Conservation (phyloP, 1,140 invertebrate genomes). For the Danaus melanippus region DNA sequence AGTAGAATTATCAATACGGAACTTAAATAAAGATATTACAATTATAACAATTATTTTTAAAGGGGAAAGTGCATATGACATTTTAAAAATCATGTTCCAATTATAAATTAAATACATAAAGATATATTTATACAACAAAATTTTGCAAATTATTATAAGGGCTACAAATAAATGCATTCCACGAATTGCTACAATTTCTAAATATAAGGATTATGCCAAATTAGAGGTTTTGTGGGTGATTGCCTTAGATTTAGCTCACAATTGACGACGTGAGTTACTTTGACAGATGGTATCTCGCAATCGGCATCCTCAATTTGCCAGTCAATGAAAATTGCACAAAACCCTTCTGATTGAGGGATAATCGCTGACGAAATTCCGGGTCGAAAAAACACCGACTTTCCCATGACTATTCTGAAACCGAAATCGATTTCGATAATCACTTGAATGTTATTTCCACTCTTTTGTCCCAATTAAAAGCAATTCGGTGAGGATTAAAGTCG, state of each 20-base stretch:
- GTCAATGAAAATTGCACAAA: conserved; percentile 67
- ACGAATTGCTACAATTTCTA: no score
- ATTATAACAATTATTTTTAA: no score
- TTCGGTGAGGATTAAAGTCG: conserved; percentile 54
- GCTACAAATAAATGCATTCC: no score
- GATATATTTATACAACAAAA: no score
- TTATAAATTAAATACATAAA: no score
- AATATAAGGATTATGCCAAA: no score
- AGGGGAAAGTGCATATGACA: no score
- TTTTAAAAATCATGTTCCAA: no score
- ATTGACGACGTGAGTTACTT: conserved; percentile 18
- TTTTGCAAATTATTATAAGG: no score
- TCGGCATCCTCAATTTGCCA: conserved; percentile 51
- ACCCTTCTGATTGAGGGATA: conserved; percentile 56
- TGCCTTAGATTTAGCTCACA: conserved; percentile 15
- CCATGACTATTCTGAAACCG: conserved; percentile 60
- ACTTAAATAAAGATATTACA: no score
- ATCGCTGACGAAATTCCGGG: conserved; percentile 45
- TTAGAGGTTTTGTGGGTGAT: background rate
- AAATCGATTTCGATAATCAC: conserved; percentile 51
- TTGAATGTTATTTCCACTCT: conserved; percentile 31
- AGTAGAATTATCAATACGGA: no score
- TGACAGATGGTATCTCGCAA: conserved; percentile 31
- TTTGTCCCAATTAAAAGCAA: conserved; percentile 65
- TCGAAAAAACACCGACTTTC: conserved; percentile 35